Conservation (phyloP, 2,113 vertebrate species). For the Rhynchopsitta pachyrhyncha region DNA sequence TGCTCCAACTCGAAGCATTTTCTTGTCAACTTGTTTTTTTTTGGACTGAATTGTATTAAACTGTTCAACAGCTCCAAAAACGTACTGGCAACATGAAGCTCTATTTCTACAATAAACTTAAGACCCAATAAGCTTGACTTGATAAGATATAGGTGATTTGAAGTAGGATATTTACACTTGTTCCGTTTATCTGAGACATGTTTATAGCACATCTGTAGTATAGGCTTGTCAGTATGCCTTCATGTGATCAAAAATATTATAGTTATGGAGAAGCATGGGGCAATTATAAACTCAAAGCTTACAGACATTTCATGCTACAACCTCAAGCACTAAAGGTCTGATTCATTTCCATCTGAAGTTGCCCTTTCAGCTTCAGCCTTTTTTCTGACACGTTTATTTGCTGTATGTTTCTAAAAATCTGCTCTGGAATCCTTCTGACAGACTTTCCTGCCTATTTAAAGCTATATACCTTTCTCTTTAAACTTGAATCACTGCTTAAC, state of each 20-base stretch:
- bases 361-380: neutral
- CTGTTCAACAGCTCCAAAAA: neutral
- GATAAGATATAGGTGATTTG: neutral
- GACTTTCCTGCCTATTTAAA: neutral
- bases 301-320: neutral
- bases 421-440: neutral
- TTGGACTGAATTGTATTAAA: slow-evolving; percentile 6
- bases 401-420: neutral
- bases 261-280: neutral
- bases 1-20: slow-evolving; percentile 37
- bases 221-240: neutral
- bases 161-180: neutral
- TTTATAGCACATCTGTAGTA: neutral
- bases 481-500: neutral
- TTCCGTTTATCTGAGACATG: neutral
- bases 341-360: neutral
- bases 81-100: neutral
- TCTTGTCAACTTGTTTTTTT: neutral
- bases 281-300: neutral
- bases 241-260: neutral
- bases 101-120: neutral
- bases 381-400: neutral
- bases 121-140: neutral
- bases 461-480: neutral
- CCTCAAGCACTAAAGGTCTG: neutral